Evolutionary conservation across 2,888 invertebrate genomes (phyloP), one percentile per base, ranked within the genome.

Genomic region (Chrysotoxum bicinctum): DNA sequence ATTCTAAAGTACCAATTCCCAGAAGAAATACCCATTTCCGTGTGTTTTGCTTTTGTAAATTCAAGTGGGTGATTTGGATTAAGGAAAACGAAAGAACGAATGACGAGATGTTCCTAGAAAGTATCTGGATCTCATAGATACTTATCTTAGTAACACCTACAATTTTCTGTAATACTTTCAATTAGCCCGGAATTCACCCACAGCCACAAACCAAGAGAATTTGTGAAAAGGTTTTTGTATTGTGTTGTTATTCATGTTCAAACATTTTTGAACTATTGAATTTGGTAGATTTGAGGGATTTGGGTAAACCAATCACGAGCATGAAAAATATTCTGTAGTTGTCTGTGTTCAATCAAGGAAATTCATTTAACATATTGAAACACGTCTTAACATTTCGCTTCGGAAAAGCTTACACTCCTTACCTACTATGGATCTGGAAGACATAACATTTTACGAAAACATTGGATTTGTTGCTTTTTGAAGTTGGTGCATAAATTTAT

Each of bases 111-210:
- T 10, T 43, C 3, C n/a, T 43, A 7, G 16, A 23, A 62, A 43
- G 19, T 12, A 30, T n/a, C 16, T n/a, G 23, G 23, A 60, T 60
- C 40, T 40, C 45, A 5, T 19, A 48, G 45, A 48, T 66, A 35
- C 64, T 32, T 48, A 32, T 48, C 64, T 48, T 12, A 32, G 32
- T 21, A 48, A 35, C 64, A 64, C 48, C 64, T 35, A 21, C 45
- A 30, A 48, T 66, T 48, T 66, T 45, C 48, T 48, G 32, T 32
- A 48, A 35, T 48, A n/a, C 9, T 66, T 48, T 48, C 64, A 66
- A 66, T 66, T 48, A 50, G 32, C 14, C 10, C n/a, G 2, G 21
- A 66, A 48, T 19, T 19, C 62, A 30, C 62, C 45, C n/a, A 26
- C 37, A 26, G 8, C 40, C 9, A 40, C n/a, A 23, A n/a, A 2